Base-by-base conservation (phyloP, 1,140 invertebrate genomes). In the Diuraphis noxia region DNA sequence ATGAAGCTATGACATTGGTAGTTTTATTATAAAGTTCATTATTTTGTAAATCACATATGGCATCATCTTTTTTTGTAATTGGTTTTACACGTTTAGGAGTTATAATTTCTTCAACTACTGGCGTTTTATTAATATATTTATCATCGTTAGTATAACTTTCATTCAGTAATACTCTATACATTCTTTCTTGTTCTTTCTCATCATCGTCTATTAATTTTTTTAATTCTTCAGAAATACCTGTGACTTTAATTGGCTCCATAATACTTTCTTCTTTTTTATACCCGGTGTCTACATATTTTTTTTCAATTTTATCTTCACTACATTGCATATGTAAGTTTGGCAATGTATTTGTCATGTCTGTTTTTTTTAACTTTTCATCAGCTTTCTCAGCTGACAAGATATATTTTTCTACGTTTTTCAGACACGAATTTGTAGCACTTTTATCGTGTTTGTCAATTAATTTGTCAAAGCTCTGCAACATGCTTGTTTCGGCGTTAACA, bases 401-500 rank as follows among this genome's bases (percentile, higher is more conserved):
- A 49, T 81, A 4, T 38, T 34, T 81, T 79, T 91, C 77, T 91
- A 81, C 7, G 1, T 82, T n/a, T 49, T 38, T 49, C 40, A 91
- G 17, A 82, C n/a, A 23, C 0, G 38, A 52, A 49, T 91, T n/a
- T 3, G 63, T 19, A 56, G 9, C 23, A 49, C 8, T 30, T 49
- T 0, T 40, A 41, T 92, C 92, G 88, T 81, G 49, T n/a, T 92
- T 82, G 52, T 93, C 92, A 41, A 92, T 84, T 43, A 56, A 36
- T 77, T 52, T 82, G 21, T 93, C 92, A 40, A 92, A 43, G 91
- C 92, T 92, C 85, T 92, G 72, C n/a, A 93, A 92, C 25, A 92
- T 90, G 90, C 92, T 92, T 93, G 93, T 92, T 92, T 93, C 92
- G 79, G 52, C 92, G 81, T 92, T 93, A 77, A 93, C 85, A 52